Evolutionary conservation across 2,888 invertebrate genomes (phyloP).

Genomic region (Onthophagus sagittarius): DNA sequence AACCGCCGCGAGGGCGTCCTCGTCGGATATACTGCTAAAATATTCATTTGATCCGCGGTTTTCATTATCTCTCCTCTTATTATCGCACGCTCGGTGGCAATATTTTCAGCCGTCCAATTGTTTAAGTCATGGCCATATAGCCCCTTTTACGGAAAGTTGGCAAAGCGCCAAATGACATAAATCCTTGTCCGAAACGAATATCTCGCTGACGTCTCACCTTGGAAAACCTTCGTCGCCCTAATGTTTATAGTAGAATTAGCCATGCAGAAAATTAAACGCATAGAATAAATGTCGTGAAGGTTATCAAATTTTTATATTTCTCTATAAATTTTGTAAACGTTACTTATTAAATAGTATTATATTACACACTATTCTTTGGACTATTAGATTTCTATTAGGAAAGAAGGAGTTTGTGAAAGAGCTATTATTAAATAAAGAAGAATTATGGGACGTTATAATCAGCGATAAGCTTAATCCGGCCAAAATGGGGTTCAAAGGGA

Average conservation of each 20-base stretch:
- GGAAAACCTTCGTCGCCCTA: constrained; percentile 8
- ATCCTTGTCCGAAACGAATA: not conserved
- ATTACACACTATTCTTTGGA: too few relatives aligned
- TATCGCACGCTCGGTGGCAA: not conserved
- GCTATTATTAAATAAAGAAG: too few relatives aligned
- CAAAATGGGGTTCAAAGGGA: too few relatives aligned
- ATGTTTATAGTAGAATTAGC: constrained; percentile 5
- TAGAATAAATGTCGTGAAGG: too few relatives aligned
- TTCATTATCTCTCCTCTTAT: constrained; percentile 7
- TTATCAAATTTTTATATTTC: too few relatives aligned
- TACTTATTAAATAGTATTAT: too few relatives aligned
- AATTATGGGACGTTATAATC: too few relatives aligned
- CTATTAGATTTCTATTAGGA: too few relatives aligned
- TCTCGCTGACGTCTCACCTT: not conserved
- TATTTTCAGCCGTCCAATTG: constrained; percentile 9
- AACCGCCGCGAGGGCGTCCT: not conserved
- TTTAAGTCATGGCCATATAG: not conserved
- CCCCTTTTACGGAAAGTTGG: not conserved
- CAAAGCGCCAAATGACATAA: not conserved
- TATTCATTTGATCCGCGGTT: constrained; percentile 14
- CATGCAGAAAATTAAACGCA: not conserved
- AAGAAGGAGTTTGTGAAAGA: too few relatives aligned
- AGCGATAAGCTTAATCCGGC: too few relatives aligned
- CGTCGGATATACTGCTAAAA: constrained; percentile 11
- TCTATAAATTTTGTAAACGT: too few relatives aligned